Evolutionary conservation across 2,113 vertebrate genomes (phyloP), one percentile per base, ranked within the genome.

Genomic region (Cheilinus undulatus): DNA sequence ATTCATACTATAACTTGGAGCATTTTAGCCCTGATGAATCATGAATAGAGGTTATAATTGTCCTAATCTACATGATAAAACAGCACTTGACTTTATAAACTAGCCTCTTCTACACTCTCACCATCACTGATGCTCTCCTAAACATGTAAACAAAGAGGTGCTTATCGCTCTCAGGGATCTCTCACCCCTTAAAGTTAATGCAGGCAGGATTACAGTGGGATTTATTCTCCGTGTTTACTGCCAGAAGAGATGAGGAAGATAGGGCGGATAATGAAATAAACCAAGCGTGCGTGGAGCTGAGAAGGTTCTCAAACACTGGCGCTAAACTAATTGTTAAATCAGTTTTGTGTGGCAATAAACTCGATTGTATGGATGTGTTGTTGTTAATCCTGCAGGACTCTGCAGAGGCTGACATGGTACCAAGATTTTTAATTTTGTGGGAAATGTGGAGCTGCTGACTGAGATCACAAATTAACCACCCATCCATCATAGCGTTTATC

Each of bases 301-400:
- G 52, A 57, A 17, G 65, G 19, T 69, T 65, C 51, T 64, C 53
- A 57, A 42, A 53, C 58, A 7, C 26, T 59, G 51, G 32, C 50
- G 1, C 13, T 51, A 65, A 84, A 67, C 63, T 36, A 80, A 81
- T 78, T 50, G 60, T 86, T 86, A 65, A 76, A 85, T 90, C 77
- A 71, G 63, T 82, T 69, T 53, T 40, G 26, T 77, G 57, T 69
- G 15, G 40, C 40, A 64, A 76, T 78, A 51, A 75, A 62, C 1
- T 15, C 42, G 52, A 3, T 71, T 67, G 72, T 74, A 52, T 71
- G 30, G 45, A 43, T 2, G 10, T 0, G 12, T 50, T 62, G 42
- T 70, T 58, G 40, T 72, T 20, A 15, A 15, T 50, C 24, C 67
- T 5, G 3, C 50, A 51, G 56, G 4, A 12, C 19, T 36, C 26